These are phyloP conservation scores for Ceriagrion tenellum DNA, from an alignment of 2,888 invertebrate species.

Conservation along the genomic window DNA sequence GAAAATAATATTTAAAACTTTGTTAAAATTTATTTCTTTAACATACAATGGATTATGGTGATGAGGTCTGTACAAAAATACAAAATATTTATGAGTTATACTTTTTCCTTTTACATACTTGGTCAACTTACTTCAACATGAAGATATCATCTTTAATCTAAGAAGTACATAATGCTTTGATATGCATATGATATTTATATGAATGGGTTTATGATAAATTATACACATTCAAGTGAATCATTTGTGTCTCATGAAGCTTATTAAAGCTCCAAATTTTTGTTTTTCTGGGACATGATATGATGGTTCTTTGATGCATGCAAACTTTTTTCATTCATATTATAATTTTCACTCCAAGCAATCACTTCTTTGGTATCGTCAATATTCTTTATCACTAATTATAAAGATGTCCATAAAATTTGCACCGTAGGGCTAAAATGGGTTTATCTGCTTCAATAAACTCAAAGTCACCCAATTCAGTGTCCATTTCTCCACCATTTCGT, in stretches of 20 bases:
- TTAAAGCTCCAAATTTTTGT: neutral
- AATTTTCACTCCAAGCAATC: neutral
- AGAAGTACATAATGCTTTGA: neutral
- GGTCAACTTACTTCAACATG: neutral
- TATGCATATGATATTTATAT: neutral
- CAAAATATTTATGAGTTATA: neutral
- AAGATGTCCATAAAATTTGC: conserved; percentile 31
- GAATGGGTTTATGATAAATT: neutral
- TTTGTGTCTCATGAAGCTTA: neutral
- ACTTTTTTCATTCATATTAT: conserved; percentile 2
- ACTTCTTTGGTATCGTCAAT: conserved; percentile 48
- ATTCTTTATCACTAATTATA: neutral
- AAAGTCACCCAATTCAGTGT: neutral
- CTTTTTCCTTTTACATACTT: neutral
- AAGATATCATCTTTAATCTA: neutral
- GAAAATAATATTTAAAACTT: neutral
- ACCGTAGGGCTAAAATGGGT: conserved; percentile 14
- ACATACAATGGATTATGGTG: neutral
- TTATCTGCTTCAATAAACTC: neutral
- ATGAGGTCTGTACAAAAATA: conserved; percentile 37
- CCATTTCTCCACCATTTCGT: neutral
- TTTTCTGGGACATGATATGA: neutral
- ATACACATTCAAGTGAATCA: neutral
- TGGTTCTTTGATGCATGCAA: neutral
- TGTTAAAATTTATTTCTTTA: neutral